A percentile compares a stretch with the other conserved stretches of the same genome.
These are phyloP conservation scores for Thalassarche chlororhynchos DNA, from an alignment of 2,113 vertebrate genomes.

Conservation along the genomic window DNA sequence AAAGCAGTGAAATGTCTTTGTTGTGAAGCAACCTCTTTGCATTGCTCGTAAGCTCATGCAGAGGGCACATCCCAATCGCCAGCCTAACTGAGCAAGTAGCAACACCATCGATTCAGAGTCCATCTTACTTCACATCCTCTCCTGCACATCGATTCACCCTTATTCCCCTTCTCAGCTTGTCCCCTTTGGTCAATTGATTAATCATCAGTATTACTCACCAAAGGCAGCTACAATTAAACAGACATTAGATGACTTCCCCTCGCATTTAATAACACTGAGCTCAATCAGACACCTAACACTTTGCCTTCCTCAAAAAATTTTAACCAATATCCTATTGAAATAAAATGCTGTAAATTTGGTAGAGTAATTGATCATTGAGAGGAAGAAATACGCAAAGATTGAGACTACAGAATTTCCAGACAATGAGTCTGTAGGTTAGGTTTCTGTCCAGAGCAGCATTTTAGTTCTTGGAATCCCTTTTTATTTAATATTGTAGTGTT, in stretches of 20 bases:
- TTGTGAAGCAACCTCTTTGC: slow-evolving; percentile 53
- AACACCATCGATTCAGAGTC: slow-evolving; percentile 56
- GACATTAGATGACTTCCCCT: slow-evolving; percentile 39
- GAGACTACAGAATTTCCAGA: neutral
- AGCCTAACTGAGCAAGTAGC: slow-evolving; percentile 37
- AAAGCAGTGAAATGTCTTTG: slow-evolving; percentile 72
- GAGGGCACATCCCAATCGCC: slow-evolving; percentile 16
- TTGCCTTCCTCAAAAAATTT: neutral
- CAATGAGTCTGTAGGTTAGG: neutral
- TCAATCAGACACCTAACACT: neutral
- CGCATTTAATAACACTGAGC: neutral
- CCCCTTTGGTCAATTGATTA: slow-evolving; percentile 54
- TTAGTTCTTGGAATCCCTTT: neutral
- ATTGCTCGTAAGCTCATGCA: slow-evolving; percentile 37
- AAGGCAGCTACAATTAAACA: slow-evolving; percentile 59
- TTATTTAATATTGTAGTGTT: neutral
- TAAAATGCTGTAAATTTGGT: neutral
- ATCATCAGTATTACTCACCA: slow-evolving; percentile 53
- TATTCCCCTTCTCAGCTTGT: slow-evolving; percentile 51
- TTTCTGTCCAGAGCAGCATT: neutral
- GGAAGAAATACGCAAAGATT: neutral
- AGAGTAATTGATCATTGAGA: neutral
- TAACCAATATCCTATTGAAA: neutral
- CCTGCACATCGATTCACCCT: slow-evolving; percentile 9
- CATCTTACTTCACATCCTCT: slow-evolving; percentile 21